Evolutionary conservation across 2,113 vertebrate species (phyloP).

Genomic region (Tachuris rubrigastra): DNA sequence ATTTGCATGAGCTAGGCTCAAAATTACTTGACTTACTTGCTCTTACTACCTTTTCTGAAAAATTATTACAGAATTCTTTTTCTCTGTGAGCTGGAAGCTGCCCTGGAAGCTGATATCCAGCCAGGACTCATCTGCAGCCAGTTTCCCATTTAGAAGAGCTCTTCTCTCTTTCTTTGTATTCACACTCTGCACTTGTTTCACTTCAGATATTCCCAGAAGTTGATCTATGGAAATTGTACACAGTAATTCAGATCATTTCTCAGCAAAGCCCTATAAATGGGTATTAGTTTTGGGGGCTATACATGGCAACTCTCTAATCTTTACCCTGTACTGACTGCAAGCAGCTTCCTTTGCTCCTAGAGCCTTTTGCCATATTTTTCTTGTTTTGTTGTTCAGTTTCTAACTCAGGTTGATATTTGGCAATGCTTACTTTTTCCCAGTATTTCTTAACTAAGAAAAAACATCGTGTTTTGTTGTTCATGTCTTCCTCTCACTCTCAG

Average conservation of each 20-base stretch:
- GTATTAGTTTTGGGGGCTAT: not conserved
- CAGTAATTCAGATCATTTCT: not conserved
- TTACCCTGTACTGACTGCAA: not conserved
- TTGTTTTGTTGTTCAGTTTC: not conserved
- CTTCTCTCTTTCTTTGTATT: not conserved
- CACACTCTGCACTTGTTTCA: not conserved
- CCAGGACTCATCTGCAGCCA: not conserved
- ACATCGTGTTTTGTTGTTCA: not conserved
- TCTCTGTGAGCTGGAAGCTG: not conserved
- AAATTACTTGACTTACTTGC: not conserved
- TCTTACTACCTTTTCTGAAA: not conserved
- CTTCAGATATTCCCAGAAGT: not conserved
- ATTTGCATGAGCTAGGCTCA: not conserved
- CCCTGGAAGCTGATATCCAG: not conserved
- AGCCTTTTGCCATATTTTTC: not conserved
- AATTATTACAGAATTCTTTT: not conserved
- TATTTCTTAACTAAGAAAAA: not conserved
- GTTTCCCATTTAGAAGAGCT: not conserved
- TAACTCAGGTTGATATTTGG: not conserved
- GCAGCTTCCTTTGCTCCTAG: not conserved
- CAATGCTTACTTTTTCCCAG: not conserved
- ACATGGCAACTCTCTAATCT: not conserved
- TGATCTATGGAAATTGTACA: not conserved
- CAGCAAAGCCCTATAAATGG: not conserved
- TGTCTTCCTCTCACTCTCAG: not conserved